Conservation (phyloP, 1,140 invertebrate genomes). For the Mylabris phalerata region DNA sequence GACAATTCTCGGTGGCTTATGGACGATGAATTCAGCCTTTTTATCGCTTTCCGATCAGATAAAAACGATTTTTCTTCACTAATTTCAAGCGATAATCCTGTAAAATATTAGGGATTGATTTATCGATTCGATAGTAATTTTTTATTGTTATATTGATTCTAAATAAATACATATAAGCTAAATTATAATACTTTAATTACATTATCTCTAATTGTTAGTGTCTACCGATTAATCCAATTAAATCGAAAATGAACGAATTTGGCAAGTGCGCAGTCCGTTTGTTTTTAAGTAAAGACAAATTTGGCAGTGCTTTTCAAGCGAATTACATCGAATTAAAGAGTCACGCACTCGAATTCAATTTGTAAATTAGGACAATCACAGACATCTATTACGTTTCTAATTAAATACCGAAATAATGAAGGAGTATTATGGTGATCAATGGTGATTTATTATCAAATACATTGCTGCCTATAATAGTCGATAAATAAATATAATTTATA, state of each 20-base stretch:
- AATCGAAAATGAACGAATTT: constrained; percentile 6
- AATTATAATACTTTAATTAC: constrained; percentile 25
- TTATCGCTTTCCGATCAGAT: constrained; percentile 25
- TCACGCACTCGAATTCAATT: constrained; percentile 11
- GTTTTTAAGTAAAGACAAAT: constrained; percentile 6
- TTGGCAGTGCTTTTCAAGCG: constrained; percentile 22
- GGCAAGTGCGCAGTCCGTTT: constrained; percentile 23
- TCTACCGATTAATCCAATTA: constrained; percentile 10
- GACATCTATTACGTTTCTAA: constrained; percentile 16
- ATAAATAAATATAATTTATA: too few species aligned
- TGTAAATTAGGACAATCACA: constrained; percentile 20
- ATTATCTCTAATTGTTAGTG: constrained; percentile 13
- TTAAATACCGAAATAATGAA: not conserved
- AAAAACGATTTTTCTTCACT: constrained; percentile 8
- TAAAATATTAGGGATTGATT: not conserved
- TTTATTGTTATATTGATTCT: constrained; percentile 7
- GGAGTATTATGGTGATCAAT: constrained; percentile 11
- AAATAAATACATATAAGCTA: constrained; percentile 28
- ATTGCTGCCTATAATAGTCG: not conserved
- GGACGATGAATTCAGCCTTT: constrained; percentile 26
- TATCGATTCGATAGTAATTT: not conserved
- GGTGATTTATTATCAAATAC: not conserved
- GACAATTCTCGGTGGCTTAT: constrained; percentile 20
- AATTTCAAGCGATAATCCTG: not conserved
- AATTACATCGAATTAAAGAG: constrained; percentile 17